A percentile compares a stretch with the other conserved stretches of the same genome.
These are phyloP conservation scores for Halcyon badia DNA, from an alignment of 2,797 vertebrate genomes.

Conservation along the genomic window DNA sequence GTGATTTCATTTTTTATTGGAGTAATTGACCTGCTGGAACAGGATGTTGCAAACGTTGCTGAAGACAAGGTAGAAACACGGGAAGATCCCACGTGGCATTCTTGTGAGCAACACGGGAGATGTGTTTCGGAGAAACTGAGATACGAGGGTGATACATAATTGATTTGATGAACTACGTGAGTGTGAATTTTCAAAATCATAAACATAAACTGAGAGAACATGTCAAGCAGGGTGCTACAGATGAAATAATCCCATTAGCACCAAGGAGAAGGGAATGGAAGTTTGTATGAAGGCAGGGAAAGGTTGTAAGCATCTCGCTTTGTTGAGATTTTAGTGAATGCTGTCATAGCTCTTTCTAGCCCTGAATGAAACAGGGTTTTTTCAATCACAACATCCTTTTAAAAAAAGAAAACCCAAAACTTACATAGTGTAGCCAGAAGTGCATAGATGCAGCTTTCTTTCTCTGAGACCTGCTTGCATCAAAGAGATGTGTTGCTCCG, in stretches of 20 bases:
- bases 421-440: not conserved
- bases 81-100: not conserved
- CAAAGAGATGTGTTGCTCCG: not conserved
- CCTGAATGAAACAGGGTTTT: not conserved
- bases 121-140: not conserved
- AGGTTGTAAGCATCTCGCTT: not conserved
- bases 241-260: not conserved
- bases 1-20: not conserved
- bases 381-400: not conserved
- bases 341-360: not conserved
- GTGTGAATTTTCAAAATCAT: not conserved
- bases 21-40: not conserved
- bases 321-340: not conserved
- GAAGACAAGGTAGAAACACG: fast-evolving
- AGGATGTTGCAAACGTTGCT: not conserved
- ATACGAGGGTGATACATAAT: not conserved
- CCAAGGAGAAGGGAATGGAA: not conserved
- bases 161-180: not conserved
- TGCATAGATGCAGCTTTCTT: not conserved
- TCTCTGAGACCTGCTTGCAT: not conserved
- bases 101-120: not conserved
- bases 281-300: not conserved
- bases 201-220: no score
- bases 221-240: not conserved
- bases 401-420: not conserved